These are phyloP conservation scores for Plectrocnemia conspersa DNA, from an alignment of 1,140 invertebrate genomes.

Conservation along the genomic window DNA sequence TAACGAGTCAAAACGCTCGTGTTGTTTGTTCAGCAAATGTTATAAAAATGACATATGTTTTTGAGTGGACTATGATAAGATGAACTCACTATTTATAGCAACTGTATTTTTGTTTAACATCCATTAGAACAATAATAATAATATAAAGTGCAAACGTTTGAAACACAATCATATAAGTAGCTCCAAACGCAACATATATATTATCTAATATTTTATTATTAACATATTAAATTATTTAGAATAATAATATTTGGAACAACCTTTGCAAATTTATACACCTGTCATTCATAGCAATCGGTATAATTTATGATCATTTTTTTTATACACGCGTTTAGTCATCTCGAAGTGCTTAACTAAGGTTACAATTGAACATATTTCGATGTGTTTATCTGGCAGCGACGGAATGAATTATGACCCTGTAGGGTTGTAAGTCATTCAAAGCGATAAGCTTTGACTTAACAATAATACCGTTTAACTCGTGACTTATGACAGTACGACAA, in stretches of 20 bases:
- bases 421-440: slow-evolving; percentile 24
- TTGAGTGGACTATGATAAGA: slow-evolving; percentile 34
- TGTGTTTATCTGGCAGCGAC: slow-evolving; percentile 31
- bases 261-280: no score
- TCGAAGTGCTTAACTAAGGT: slow-evolving; percentile 1
- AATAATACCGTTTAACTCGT: slow-evolving; percentile 27
- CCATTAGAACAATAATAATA: no score
- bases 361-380: slow-evolving; percentile 30
- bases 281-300: no score
- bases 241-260: no score
- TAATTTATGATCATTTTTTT: slow-evolving; percentile 2
- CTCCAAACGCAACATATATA: no score
- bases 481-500: slow-evolving; percentile 23
- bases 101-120: slow-evolving; percentile 21
- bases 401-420: slow-evolving; percentile 20
- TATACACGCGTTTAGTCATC: neutral
- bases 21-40: slow-evolving; percentile 32
- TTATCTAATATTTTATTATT: no score
- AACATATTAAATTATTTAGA: no score
- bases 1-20: no score
- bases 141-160: neutral
- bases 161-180: neutral
- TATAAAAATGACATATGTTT: slow-evolving; percentile 34
- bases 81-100: slow-evolving; percentile 19
- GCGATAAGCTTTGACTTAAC: slow-evolving; percentile 28